Evolutionary conservation across 2,113 vertebrate genomes (phyloP).

Genomic region (Oceanodroma tethys): DNA sequence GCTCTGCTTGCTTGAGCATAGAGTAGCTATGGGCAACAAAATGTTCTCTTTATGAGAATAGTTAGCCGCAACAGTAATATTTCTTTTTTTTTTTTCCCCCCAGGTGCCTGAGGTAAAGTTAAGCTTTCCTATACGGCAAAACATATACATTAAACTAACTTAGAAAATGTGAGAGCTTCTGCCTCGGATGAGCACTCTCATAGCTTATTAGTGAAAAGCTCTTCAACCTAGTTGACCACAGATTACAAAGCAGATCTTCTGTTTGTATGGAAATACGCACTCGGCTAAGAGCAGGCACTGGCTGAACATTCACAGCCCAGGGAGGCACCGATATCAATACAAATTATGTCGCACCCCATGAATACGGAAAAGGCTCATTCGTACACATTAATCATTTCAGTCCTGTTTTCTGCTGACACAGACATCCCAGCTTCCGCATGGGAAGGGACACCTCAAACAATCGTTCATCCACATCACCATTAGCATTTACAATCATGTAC

Average conservation of each 20-base stretch:
- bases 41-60: not conserved
- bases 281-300: not conserved
- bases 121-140: not conserved
- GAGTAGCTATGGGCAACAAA: not conserved
- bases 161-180: not conserved
- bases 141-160: not conserved
- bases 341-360: rapidly evolving
- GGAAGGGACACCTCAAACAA: not conserved
- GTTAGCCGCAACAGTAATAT: not conserved
- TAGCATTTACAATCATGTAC: not conserved
- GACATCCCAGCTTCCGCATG: not conserved
- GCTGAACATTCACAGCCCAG: rapidly evolving
- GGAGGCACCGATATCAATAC: rapidly evolving
- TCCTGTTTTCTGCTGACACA: not conserved
- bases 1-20: rapidly evolving
- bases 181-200: not conserved
- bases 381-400: too few relatives aligned
- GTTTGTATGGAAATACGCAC: rapidly evolving
- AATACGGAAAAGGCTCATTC: rapidly evolving
- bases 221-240: not conserved
- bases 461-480: rapidly evolving
- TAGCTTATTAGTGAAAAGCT: not conserved
- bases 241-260: not conserved
- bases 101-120: not conserved
- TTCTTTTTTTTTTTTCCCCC: not conserved